These are phyloP conservation scores for Asbolus verrucosus DNA, from an alignment of 1,140 invertebrate genomes.

Conservation along the genomic window DNA sequence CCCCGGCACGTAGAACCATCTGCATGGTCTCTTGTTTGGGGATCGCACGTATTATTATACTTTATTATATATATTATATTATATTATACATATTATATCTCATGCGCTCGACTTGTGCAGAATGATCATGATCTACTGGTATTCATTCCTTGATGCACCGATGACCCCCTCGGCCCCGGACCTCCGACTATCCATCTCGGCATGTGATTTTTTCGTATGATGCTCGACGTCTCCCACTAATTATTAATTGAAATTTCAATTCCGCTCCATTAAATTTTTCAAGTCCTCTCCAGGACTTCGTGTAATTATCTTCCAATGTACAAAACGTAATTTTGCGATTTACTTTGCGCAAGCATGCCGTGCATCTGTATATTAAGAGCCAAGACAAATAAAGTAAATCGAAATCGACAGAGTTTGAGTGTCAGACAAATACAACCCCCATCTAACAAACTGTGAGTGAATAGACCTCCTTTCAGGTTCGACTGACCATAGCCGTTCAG, in stretches of 20 bases:
- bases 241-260: slow-evolving; percentile 45
- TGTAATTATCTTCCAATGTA: slow-evolving; percentile 36
- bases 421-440: slow-evolving; percentile 35
- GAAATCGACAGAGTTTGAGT: slow-evolving; percentile 36
- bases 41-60: slow-evolving; percentile 53
- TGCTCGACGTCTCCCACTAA: slow-evolving; percentile 25
- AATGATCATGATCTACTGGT: slow-evolving; percentile 37
- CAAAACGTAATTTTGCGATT: slow-evolving; percentile 37
- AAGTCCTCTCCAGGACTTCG: slow-evolving; percentile 39
- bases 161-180: slow-evolving; percentile 41
- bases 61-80: slow-evolving; percentile 41
- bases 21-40: slow-evolving; percentile 58
- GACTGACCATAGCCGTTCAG: slow-evolving; percentile 49
- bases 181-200: slow-evolving; percentile 43
- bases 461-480: slow-evolving; percentile 53
- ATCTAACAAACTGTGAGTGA: slow-evolving; percentile 29
- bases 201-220: slow-evolving; percentile 38
- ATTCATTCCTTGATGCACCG: slow-evolving; percentile 25
- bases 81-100: slow-evolving; percentile 41
- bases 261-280: slow-evolving; percentile 41
- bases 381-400: slow-evolving; percentile 37
- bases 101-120: slow-evolving; percentile 37
- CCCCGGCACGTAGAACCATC: slow-evolving; percentile 58
- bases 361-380: slow-evolving; percentile 40
- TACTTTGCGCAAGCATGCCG: slow-evolving; percentile 36